Conservation (phyloP, 2,113 vertebrate species). For the Epinephelus lanceolatus region DNA sequence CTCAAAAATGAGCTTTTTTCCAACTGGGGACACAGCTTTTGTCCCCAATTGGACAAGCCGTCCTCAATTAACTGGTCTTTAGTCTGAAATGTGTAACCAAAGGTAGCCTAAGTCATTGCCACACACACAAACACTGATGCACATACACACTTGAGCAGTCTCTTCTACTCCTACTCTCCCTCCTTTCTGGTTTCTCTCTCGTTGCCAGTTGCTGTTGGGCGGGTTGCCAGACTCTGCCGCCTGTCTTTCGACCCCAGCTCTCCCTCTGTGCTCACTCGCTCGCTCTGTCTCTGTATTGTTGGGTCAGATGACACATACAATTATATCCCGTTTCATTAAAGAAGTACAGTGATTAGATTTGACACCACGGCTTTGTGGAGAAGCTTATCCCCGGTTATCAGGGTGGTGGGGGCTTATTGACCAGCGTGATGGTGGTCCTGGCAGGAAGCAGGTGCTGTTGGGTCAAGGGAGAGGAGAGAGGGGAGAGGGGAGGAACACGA, state of each 20-base stretch:
- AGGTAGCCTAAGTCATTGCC: too few relatives aligned
- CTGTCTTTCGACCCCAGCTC: conserved; percentile 64
- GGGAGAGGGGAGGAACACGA: background rate
- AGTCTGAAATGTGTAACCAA: too few relatives aligned
- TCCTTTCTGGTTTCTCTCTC: conserved; percentile 38
- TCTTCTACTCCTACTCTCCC: conserved; percentile 17
- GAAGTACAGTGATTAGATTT: conserved; percentile 66
- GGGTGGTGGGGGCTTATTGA: conserved; percentile 33
- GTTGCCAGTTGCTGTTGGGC: conserved; percentile 72
- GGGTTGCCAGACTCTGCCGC: conserved; percentile 59
- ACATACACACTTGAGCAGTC: conserved; percentile 3
- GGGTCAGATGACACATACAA: conserved; percentile 73
- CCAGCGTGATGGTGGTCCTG: conserved; percentile 59
- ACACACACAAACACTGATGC: background rate
- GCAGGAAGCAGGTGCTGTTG: conserved; percentile 44
- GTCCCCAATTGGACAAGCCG: too few relatives aligned
- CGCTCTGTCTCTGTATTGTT: conserved; percentile 67
- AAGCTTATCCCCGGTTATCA: conserved; percentile 41
- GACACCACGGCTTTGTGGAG: conserved; percentile 59
- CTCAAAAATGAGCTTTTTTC: too few relatives aligned
- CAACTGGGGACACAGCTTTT: too few relatives aligned
- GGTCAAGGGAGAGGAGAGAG: conserved; percentile 22
- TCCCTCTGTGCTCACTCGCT: conserved; percentile 65
- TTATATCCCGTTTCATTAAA: conserved; percentile 74
- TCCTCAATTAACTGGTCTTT: too few relatives aligned